Evolutionary conservation across 2,888 invertebrate species (phyloP).

Genomic region (Pheosia tremula): DNA sequence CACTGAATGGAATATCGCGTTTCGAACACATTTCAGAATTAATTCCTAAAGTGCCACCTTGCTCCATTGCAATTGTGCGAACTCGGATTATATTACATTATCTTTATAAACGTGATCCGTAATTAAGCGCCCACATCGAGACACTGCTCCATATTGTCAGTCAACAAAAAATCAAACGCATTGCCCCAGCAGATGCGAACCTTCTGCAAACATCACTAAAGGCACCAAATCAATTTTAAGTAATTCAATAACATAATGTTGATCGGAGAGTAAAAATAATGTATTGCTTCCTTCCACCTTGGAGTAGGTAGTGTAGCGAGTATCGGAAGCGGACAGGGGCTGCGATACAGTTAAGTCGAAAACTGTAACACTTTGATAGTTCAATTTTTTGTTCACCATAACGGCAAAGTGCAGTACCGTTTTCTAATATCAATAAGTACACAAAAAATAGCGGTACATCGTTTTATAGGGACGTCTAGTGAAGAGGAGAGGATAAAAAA

Average conservation of each 20-base stretch:
- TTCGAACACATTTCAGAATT: constrained; percentile 59
- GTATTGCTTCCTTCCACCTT: constrained; percentile 84
- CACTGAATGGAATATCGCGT: constrained; percentile 55
- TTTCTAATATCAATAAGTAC: constrained; percentile 64
- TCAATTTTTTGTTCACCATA: constrained; percentile 65
- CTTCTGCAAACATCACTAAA: constrained; percentile 68
- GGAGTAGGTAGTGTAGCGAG: constrained; percentile 52
- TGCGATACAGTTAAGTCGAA: constrained; percentile 78
- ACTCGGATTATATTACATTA: constrained; percentile 80
- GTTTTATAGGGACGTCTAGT: constrained; percentile 72
- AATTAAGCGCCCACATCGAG: constrained; percentile 82
- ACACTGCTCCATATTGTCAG: constrained; percentile 59
- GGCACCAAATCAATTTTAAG: constrained; percentile 75
- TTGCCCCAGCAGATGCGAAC: constrained; percentile 74
- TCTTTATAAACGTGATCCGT: constrained; percentile 76
- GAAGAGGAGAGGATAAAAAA: constrained; percentile 61
- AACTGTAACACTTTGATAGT: constrained; percentile 75
- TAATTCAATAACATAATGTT: constrained; percentile 84
- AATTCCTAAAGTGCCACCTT: constrained; percentile 64
- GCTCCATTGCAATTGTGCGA: constrained; percentile 73
- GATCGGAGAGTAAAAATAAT: constrained; percentile 75
- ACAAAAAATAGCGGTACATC: constrained; percentile 72
- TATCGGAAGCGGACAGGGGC: constrained; percentile 59
- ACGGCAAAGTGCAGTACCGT: constrained; percentile 72
- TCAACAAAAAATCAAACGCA: constrained; percentile 60